These are phyloP conservation scores for Agonopterix heracliana DNA, from an alignment of 2,888 invertebrate species.

Conservation along the genomic window DNA sequence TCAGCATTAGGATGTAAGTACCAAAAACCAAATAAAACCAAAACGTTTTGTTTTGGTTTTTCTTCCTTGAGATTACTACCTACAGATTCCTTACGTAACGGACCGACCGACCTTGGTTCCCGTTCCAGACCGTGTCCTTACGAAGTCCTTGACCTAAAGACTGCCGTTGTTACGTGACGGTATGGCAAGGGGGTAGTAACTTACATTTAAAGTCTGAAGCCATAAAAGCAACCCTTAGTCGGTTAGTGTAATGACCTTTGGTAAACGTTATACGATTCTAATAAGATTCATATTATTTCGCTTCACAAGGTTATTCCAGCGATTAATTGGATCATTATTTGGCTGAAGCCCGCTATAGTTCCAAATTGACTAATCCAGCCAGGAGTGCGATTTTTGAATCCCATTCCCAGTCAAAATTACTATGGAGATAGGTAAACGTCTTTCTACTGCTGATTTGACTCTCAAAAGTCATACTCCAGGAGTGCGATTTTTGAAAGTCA, in stretches of 20 bases:
- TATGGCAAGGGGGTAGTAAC: conserved; percentile 14
- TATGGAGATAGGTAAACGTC: too few species aligned
- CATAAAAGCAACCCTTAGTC: conserved; percentile 31
- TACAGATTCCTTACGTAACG: not conserved
- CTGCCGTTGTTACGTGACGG: conserved; percentile 17
- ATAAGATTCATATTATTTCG: not conserved
- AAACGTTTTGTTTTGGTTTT: not conserved
- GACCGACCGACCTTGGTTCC: not conserved
- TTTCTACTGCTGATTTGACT: too few species aligned
- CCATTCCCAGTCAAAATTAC: too few species aligned
- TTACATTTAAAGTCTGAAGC: conserved; percentile 32
- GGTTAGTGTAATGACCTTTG: not conserved
- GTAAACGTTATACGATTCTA: not conserved
- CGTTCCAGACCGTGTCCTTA: conserved; percentile 14
- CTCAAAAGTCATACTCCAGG: too few species aligned
- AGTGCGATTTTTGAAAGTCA: too few species aligned
- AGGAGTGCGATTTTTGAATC: too few species aligned
- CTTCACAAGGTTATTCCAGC: not conserved
- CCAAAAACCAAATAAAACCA: not conserved
- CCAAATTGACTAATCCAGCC: too few species aligned
- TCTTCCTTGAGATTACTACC: not conserved
- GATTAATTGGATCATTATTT: not conserved
- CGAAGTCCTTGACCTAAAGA: conserved; percentile 28
- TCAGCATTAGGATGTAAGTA: not conserved
- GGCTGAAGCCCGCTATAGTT: not conserved